phyloP scores from a whole-genome alignment of 2,113 vertebrate genomes.

The Lates calcarifer region DNA sequence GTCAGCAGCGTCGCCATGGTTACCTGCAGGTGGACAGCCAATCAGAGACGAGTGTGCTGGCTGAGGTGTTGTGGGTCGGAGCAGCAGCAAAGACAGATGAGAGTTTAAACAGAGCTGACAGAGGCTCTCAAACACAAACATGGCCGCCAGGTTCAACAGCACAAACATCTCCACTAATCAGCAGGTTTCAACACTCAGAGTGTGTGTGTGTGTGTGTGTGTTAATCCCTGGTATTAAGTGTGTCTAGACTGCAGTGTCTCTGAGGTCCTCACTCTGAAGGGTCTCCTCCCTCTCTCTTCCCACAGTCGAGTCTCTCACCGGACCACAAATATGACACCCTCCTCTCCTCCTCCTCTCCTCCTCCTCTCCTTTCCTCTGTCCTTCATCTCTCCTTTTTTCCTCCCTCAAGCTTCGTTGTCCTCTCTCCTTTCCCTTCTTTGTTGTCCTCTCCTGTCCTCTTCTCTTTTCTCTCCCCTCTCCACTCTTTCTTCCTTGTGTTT shows the following conservation, averaged over 20 bases:
- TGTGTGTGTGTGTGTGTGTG: not conserved
- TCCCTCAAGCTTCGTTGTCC: no score
- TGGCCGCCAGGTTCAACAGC: slow-evolving; percentile 7
- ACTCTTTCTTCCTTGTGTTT: not conserved
- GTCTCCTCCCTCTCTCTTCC: not conserved
- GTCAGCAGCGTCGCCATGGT: not conserved
- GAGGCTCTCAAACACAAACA: not conserved
- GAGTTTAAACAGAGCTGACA: slow-evolving; percentile 1
- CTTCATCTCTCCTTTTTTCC: not conserved
- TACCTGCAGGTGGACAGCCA: not conserved
- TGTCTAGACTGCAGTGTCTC: slow-evolving; percentile 40
- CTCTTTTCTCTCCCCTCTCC: no score
- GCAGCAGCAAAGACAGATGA: not conserved
- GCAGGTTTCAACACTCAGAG: not conserved
- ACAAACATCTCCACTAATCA: not conserved
- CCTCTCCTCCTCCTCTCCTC: no score
- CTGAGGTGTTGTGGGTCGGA: not conserved
- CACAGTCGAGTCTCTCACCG: not conserved
- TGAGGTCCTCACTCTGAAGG: slow-evolving; percentile 4
- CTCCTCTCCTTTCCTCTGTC: not conserved
- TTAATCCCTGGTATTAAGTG: slow-evolving; percentile 43
- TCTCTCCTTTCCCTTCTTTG: no score
- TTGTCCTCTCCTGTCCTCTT: not conserved
- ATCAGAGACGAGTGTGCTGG: no score
- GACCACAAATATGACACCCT: slow-evolving; percentile 5